Percentiles rank a stretch among this genome's conserved stretches.
Evolutionary conservation across 2,888 invertebrate species (phyloP).

Genomic region (Ormia ochracea): DNA sequence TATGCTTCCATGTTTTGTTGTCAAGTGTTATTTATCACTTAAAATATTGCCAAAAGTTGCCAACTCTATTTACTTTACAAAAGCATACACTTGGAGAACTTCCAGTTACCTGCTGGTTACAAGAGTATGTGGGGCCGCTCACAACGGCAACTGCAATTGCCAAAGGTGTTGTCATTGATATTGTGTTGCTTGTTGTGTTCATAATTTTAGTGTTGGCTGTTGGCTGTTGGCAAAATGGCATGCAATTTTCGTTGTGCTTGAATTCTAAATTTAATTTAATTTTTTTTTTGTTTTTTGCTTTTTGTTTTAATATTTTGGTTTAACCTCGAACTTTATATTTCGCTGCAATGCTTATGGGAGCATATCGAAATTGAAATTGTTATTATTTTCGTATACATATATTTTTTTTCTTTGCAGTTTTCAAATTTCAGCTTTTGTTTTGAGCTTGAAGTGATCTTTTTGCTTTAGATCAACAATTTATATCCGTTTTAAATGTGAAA

Average conservation of each 20-base stretch:
- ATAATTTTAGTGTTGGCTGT: slow-evolving; percentile 29
- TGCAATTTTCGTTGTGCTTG: slow-evolving; percentile 49
- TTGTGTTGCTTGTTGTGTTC: slow-evolving; percentile 40
- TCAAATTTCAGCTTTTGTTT: slow-evolving; percentile 28
- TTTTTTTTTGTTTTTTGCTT: slow-evolving; percentile 42
- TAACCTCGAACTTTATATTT: slow-evolving; percentile 68
- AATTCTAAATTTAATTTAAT: slow-evolving; percentile 50
- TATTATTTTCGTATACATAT: slow-evolving; percentile 1
- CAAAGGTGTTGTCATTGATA: slow-evolving; percentile 61
- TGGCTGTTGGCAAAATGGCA: slow-evolving; percentile 34
- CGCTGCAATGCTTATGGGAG: slow-evolving; percentile 65
- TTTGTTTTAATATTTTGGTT: slow-evolving; percentile 39
- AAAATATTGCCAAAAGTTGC: no score
- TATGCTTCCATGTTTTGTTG: no score
- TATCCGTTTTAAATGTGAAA: slow-evolving; percentile 49
- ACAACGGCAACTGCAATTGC: slow-evolving; percentile 28
- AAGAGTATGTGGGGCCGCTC: not conserved
- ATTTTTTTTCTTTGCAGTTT: not conserved
- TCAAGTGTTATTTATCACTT: no score
- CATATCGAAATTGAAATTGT: slow-evolving; percentile 63
- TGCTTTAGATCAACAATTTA: slow-evolving; percentile 11
- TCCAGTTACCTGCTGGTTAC: not conserved
- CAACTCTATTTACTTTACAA: no score
- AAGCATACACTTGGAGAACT: not conserved
- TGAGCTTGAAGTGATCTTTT: slow-evolving; percentile 35